Conservation (phyloP, 2,797 vertebrate genomes). For the Rhabdophis nuchalis region DNA sequence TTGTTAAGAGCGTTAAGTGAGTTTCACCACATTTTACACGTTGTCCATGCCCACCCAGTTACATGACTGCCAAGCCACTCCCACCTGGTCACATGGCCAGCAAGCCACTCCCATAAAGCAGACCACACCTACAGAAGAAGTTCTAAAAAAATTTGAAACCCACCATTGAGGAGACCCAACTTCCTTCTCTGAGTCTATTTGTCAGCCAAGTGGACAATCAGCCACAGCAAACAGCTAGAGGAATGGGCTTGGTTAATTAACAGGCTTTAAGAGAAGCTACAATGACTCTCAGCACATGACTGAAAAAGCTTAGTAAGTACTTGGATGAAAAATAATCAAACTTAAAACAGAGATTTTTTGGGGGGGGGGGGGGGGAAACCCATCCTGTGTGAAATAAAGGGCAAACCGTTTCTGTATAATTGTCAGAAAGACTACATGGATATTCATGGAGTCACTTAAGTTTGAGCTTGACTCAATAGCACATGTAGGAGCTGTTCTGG, state of each 20-base stretch:
- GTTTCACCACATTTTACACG: too few relatives aligned
- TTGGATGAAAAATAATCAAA: background rate
- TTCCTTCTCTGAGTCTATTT: background rate
- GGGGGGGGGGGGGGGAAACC: fast-evolving
- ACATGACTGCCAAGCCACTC: too few relatives aligned
- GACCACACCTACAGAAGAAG: too few relatives aligned
- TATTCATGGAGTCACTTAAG: background rate
- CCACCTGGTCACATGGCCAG: too few relatives aligned
- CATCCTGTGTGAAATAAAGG: background rate
- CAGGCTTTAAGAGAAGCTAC: background rate
- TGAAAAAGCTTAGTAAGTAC: background rate
- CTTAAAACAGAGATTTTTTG: background rate
- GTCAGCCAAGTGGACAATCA: background rate
- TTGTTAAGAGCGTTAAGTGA: too few relatives aligned
- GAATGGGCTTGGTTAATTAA: background rate
- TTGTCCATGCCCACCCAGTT: too few relatives aligned
- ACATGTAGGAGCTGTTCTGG: background rate
- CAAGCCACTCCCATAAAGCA: too few relatives aligned
- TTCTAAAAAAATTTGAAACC: too few relatives aligned
- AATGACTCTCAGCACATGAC: background rate
- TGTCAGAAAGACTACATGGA: background rate
- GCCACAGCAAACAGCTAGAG: background rate
- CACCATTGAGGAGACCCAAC: background rate
- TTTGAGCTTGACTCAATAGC: background rate
- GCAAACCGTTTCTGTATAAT: background rate